Evolutionary conservation across 2,797 vertebrate species (phyloP), one percentile per base, ranked within the genome.

Genomic region (Coregonus sp.): DNA sequence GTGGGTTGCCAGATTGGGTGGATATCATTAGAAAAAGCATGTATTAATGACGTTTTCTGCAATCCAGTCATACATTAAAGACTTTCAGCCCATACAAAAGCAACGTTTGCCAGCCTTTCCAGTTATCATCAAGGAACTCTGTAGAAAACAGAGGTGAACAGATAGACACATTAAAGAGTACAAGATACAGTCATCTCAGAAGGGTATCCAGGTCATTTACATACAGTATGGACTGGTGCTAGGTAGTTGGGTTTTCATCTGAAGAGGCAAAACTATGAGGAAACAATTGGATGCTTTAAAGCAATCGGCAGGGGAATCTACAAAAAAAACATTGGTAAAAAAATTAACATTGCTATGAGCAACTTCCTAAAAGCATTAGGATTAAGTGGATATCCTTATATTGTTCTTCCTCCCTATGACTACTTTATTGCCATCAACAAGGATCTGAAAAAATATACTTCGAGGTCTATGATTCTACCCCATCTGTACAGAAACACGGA

Each of bases 81-180:
- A 84, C 74, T 77, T 73, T 82, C 84, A 76, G 75, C 75, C 74
- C 87, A 85, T 75, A 77, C 86, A 35, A 88, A 86, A 87, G 56
- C 73, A 80, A 85, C 78, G 69, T 87, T 85, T 89, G 83, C 87
- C 86, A 85, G 73, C 77, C 79, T 85, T 73, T 74, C 4, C 9
- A 70, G 70, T 80, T 33, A 77, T 84, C 81, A 84, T 80, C 75
- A 90, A 70, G 14, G 35, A 31, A 29, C 11, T n/a, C 15, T 35
- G 35, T 29, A 4, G 31, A 69, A 33, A 37, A 70, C 16, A 70
- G 25, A 69, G 18, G 35, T 70, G 25, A 25, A n/a, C 35, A 63
- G 69, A 15, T 1, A 72, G 18, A n/a, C 37, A 70, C 40, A 70
- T 40, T 65, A 29, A 65, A 29, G 25, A 35, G 33, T 69, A n/a